Evolutionary conservation across 2,113 vertebrate genomes (phyloP).

Genomic region (Pteropus alecto): DNA sequence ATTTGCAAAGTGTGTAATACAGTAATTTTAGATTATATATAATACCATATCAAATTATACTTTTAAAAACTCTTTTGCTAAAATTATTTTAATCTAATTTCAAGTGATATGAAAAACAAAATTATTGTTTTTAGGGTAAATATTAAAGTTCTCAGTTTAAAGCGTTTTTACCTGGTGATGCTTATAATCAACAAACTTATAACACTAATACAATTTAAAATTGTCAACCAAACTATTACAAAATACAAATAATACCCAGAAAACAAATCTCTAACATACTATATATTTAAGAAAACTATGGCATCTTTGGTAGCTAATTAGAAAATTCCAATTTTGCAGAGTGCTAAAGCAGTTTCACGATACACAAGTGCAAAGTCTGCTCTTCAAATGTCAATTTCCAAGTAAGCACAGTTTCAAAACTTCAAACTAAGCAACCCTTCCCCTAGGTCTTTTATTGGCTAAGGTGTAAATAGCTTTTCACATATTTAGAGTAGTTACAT

Average conservation of each 20-base stretch:
- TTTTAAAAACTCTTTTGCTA: neutral
- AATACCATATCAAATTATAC: neutral
- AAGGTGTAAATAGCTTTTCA: constrained; percentile 13
- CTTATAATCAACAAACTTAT: neutral
- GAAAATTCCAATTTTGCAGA: neutral
- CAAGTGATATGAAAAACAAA: neutral
- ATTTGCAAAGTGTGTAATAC: neutral
- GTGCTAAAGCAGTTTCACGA: neutral
- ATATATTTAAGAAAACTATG: neutral
- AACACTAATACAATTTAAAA: neutral
- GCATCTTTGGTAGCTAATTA: neutral
- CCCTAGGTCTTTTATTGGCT: neutral
- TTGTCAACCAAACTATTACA: neutral
- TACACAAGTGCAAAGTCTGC: neutral
- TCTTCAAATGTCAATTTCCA: neutral
- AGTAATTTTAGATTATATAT: neutral
- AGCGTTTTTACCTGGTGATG: neutral
- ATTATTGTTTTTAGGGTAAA: neutral
- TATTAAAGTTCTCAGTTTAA: neutral
- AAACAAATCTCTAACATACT: neutral
- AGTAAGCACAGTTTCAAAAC: neutral
- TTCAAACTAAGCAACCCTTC: neutral
- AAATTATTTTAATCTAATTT: constrained; percentile 27
- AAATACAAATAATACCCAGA: neutral
- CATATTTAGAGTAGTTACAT: neutral